These are phyloP conservation scores for Trachelus troglodyta DNA, from an alignment of 2,888 invertebrate species.

Conservation along the genomic window DNA sequence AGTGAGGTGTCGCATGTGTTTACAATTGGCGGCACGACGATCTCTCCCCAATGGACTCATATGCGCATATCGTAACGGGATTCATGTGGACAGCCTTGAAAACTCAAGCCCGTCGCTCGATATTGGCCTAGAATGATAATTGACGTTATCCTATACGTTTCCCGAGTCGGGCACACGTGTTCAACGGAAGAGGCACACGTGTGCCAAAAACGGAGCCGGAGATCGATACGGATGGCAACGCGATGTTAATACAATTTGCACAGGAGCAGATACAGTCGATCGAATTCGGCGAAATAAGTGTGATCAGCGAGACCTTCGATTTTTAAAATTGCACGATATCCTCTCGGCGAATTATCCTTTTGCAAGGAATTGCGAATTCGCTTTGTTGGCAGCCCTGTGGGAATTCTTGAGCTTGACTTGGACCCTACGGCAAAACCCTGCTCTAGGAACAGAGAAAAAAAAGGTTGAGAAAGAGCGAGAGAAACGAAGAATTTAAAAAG, in stretches of 20 bases:
- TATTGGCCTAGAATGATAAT: slow-evolving; percentile 40
- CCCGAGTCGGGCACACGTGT: slow-evolving; percentile 19
- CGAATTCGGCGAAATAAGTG: background rate
- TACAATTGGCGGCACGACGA: background rate
- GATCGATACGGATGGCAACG: slow-evolving; percentile 33
- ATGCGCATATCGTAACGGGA: background rate
- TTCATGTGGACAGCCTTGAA: background rate
- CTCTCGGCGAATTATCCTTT: background rate
- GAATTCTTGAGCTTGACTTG: background rate
- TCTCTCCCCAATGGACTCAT: background rate
- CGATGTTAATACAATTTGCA: slow-evolving; percentile 36
- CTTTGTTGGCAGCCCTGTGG: background rate
- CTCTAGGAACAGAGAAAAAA: background rate
- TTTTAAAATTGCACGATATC: background rate
- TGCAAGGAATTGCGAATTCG: background rate
- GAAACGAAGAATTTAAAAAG: slow-evolving; percentile 25
- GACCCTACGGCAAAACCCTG: background rate
- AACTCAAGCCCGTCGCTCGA: slow-evolving; percentile 17
- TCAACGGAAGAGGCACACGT: slow-evolving; percentile 22
- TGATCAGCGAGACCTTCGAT: background rate
- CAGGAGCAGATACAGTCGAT: background rate
- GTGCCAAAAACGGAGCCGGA: slow-evolving; percentile 22
- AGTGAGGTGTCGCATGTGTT: background rate
- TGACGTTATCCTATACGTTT: slow-evolving; percentile 38
- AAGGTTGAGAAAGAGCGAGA: background rate